A percentile compares a stretch with the other conserved stretches of the same genome.
Conservation (phyloP, 2,797 vertebrate genomes). For the Morelia viridis region DNA sequence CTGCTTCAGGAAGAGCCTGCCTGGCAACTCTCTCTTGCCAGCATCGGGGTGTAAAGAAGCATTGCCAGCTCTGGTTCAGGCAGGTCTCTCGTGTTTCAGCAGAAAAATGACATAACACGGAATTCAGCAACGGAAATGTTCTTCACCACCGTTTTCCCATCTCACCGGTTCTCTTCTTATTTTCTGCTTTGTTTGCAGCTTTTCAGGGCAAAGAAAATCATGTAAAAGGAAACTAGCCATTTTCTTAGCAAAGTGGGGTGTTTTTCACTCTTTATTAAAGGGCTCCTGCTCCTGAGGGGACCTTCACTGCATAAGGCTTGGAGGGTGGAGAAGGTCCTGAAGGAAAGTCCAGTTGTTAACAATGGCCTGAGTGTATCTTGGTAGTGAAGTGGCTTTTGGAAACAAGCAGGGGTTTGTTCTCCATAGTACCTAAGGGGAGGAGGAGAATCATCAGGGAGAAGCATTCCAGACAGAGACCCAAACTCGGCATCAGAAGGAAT, state of each 20-base stretch:
- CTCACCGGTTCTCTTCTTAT: rapidly evolving
- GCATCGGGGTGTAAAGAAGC: not conserved
- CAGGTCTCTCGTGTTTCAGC: not conserved
- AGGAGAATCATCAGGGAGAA: too few relatives aligned
- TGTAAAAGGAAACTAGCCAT: not conserved
- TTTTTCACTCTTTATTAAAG: too few relatives aligned
- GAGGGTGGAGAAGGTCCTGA: not conserved
- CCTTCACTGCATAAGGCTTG: too few relatives aligned
- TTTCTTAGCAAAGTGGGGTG: not conserved
- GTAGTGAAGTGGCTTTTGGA: too few relatives aligned
- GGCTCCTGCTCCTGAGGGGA: too few relatives aligned
- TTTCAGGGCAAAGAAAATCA: not conserved
- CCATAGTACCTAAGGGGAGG: too few relatives aligned
- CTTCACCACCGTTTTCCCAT: not conserved
- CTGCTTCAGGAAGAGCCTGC: not conserved
- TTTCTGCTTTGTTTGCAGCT: not conserved
- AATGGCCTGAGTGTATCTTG: too few relatives aligned
- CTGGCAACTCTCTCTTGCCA: not conserved
- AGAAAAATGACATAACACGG: not conserved
- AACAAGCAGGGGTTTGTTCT: too few relatives aligned
- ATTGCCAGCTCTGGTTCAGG: not conserved
- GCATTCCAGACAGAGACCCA: too few relatives aligned
- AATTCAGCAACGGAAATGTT: not conserved
- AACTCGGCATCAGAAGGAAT: too few relatives aligned
- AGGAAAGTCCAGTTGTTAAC: too few relatives aligned